Percentiles rank a stretch among this genome's conserved stretches.
Evolutionary conservation across 2,797 vertebrate species (phyloP).

Genomic region (Rhinichthys osculus): DNA sequence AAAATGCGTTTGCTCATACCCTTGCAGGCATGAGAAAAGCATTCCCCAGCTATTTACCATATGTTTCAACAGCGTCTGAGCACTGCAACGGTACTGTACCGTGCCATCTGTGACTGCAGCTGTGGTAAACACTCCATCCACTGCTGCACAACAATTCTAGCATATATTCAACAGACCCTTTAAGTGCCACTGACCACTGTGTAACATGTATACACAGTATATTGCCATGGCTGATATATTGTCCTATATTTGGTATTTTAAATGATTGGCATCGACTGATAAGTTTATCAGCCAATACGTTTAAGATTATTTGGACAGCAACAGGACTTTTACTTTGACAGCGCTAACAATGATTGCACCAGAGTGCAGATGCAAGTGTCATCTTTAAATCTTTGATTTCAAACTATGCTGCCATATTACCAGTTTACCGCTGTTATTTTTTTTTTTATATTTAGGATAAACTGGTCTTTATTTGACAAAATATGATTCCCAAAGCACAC

Average conservation of each 20-base stretch:
- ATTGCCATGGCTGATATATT: neutral
- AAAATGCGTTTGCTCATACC: neutral
- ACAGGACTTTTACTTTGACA: neutral
- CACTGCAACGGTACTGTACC: slow-evolving; percentile 84
- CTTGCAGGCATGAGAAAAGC: slow-evolving; percentile 73
- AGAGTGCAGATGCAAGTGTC: too few species aligned
- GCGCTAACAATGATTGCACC: too few species aligned
- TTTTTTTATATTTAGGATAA: too few species aligned
- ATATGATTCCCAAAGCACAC: neutral
- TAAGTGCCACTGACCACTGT: neutral
- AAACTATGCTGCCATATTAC: too few species aligned
- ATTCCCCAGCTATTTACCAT: slow-evolving; percentile 82
- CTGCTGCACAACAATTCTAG: neutral
- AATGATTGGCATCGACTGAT: neutral
- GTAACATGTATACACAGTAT: neutral
- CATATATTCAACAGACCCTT: neutral
- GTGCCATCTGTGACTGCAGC: slow-evolving; percentile 79
- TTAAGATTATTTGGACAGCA: neutral
- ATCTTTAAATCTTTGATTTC: too few species aligned
- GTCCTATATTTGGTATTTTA: neutral
- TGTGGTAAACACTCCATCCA: slow-evolving; percentile 18
- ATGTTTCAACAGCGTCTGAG: slow-evolving; percentile 80
- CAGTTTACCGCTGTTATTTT: too few species aligned
- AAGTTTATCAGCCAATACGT: neutral
- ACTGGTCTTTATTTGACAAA: neutral